A percentile compares a stretch with the other conserved stretches of the same genome.
Evolutionary conservation across 2,797 vertebrate genomes (phyloP).

Genomic region (Coregonus ussuriensis): DNA sequence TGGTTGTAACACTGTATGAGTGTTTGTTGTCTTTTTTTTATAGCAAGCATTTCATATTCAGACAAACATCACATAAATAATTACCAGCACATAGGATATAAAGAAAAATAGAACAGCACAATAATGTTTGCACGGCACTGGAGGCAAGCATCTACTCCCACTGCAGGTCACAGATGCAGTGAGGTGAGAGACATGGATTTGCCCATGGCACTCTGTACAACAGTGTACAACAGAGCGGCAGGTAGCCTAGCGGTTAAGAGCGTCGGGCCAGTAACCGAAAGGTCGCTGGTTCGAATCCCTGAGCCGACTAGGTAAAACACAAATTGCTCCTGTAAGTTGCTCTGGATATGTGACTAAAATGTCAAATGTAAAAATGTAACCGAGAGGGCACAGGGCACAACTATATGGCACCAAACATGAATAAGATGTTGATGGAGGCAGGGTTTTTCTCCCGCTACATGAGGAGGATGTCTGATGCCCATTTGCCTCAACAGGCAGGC

Average conservation of each 20-base stretch:
- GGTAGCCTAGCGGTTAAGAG: too few relatives aligned
- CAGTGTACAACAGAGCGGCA: constrained; percentile 44
- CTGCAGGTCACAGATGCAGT: constrained; percentile 69
- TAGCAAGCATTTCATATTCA: background rate
- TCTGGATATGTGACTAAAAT: constrained; percentile 31
- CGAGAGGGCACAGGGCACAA: constrained; percentile 8
- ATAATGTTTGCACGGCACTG: constrained; percentile 32
- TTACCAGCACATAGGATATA: background rate
- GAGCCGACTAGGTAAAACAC: too few relatives aligned
- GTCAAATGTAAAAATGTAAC: constrained; percentile 40
- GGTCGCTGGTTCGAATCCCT: constrained; percentile 44
- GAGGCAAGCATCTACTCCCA: constrained; percentile 18
- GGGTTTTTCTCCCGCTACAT: constrained; percentile 31
- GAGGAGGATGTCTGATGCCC: constrained; percentile 28
- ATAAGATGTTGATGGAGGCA: constrained; percentile 65
- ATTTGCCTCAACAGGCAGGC: constrained; percentile 32
- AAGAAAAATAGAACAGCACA: background rate
- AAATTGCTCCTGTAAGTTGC: too few relatives aligned
- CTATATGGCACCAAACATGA: constrained; percentile 58
- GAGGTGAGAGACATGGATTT: constrained; percentile 59
- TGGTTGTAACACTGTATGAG: background rate
- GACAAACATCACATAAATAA: background rate
- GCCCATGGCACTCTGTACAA: constrained; percentile 58
- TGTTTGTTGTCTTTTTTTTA: background rate
- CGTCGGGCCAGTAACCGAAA: constrained; percentile 24